Base-by-base conservation (phyloP, 2,888 invertebrate species). In the Drosophila heteroneura region DNA sequence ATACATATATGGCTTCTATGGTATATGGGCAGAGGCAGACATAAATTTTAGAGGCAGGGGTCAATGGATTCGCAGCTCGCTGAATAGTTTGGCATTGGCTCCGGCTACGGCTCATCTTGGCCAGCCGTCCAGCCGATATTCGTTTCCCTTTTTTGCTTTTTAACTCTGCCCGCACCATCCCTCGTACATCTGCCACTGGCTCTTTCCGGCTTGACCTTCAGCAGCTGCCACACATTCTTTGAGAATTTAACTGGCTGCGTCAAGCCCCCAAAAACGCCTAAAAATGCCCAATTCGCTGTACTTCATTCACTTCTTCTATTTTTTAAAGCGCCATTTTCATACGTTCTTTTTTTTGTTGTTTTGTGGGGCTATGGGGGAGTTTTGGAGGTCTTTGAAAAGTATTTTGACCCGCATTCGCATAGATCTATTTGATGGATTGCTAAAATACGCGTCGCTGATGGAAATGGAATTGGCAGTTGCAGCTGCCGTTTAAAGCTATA, bases 131-230 rank as follows among this genome's bases (percentile, higher is more conserved):
- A 37, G 60, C 53, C 59, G 51, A 19, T 28, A 28, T 59, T 37
- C 12, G 12, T 57, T 41, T 56, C 32, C 19, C 28, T 53, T 35
- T 35, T 52, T 53, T n/a, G 12, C 5, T 44, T 26, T 53, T 47
- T 33, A 5, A 10, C 9, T 28, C 14, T 26, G 22, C 7, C 7
- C 14, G 47, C 47, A 14, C 26, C 26, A 47, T 9, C 19, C 33
- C 12, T 35, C 10, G 16, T 28, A 14, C 26, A 44, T 47, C 32
- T 28, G 12, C 35, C 12, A 5, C 33, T 9, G 53, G 41, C n/a
- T 22, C 28, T 51, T 56, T 74, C 44, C 22, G 44, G 47, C 9
- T 80, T 89, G 89, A 87, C 90, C 86, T 87, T 87, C 82, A 85
- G 58, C 85, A 67, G 76, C 76, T 64, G 76, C 79, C 64, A 76